phyloP scores from a whole-genome alignment of 2,113 vertebrate genomes.

The Leuciscus idus region DNA sequence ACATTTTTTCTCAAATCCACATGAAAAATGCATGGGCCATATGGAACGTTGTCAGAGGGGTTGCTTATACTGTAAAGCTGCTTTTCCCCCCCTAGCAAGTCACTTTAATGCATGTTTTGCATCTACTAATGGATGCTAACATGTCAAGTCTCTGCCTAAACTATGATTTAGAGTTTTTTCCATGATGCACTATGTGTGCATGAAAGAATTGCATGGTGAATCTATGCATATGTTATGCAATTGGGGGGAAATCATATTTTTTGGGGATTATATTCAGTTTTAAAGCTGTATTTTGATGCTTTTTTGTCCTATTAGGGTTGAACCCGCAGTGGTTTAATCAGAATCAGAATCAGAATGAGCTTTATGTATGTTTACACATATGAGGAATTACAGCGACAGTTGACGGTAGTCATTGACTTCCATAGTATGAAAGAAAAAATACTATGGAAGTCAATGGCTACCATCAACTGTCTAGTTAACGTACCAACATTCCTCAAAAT shows the following conservation, averaged over 20 bases:
- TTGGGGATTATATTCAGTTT: neutral
- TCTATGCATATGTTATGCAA: neutral
- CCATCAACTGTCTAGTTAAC: too few relatives aligned
- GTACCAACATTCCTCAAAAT: too few relatives aligned
- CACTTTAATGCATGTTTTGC: conserved; percentile 33
- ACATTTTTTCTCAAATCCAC: conserved; percentile 66
- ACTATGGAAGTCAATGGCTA: too few relatives aligned
- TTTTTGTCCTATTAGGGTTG: neutral
- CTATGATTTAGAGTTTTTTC: neutral
- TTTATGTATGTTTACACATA: too few relatives aligned
- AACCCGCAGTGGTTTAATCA: neutral
- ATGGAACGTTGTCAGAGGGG: conserved; percentile 36
- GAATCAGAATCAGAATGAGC: too few relatives aligned
- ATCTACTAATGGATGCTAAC: conserved; percentile 29
- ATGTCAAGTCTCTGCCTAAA: neutral
- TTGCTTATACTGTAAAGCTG: conserved; percentile 23
- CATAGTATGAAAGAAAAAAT: too few relatives aligned
- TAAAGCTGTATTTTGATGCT: neutral
- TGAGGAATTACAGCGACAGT: too few relatives aligned
- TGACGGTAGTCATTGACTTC: too few relatives aligned
- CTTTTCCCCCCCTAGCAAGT: neutral
- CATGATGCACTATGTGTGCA: neutral
- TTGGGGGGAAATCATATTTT: neutral
- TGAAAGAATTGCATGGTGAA: neutral
- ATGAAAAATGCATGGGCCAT: conserved; percentile 56